Percentiles rank a stretch among this genome's conserved stretches.
Evolutionary conservation across 2,113 vertebrate species (phyloP).

Genomic region (Myiozetetes cayanensis): DNA sequence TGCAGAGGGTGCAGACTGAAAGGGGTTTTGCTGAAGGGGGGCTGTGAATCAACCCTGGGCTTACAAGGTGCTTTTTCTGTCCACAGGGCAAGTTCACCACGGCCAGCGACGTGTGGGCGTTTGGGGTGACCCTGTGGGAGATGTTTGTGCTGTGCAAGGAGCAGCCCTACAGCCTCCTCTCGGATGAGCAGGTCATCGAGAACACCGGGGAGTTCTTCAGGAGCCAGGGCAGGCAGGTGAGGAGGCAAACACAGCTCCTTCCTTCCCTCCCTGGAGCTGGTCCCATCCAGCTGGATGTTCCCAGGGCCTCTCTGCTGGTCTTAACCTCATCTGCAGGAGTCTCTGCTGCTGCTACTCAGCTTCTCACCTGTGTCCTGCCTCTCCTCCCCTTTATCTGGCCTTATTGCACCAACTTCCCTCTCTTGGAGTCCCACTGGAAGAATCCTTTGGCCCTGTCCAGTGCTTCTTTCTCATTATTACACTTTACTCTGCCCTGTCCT

Average conservation of each 20-base stretch:
- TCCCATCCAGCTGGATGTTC: too few species aligned
- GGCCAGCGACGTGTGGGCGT: conserved; percentile 96
- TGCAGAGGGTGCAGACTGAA: background rate
- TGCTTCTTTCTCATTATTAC: background rate
- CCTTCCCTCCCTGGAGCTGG: background rate
- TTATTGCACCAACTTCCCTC: background rate
- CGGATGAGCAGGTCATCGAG: conserved; percentile 96
- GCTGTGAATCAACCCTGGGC: background rate
- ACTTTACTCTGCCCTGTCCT: background rate
- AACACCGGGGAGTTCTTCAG: conserved; percentile 97
- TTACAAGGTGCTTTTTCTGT: background rate
- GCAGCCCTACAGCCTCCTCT: conserved; percentile 92
- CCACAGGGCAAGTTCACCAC: conserved; percentile 95
- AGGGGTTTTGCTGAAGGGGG: background rate
- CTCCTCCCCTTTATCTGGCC: background rate
- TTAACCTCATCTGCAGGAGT: background rate
- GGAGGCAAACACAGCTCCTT: background rate
- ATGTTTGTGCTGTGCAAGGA: conserved; percentile 91
- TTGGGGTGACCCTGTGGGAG: conserved; percentile 96
- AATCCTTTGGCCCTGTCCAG: background rate
- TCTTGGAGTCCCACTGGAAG: background rate
- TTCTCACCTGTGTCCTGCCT: background rate
- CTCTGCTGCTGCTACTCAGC: background rate
- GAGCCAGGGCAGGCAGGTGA: conserved; percentile 92
- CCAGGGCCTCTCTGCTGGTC: background rate